Percentiles rank a stretch among this genome's conserved stretches.
Conservation (phyloP, 2,113 vertebrate species). For the Anolis sagrei region DNA sequence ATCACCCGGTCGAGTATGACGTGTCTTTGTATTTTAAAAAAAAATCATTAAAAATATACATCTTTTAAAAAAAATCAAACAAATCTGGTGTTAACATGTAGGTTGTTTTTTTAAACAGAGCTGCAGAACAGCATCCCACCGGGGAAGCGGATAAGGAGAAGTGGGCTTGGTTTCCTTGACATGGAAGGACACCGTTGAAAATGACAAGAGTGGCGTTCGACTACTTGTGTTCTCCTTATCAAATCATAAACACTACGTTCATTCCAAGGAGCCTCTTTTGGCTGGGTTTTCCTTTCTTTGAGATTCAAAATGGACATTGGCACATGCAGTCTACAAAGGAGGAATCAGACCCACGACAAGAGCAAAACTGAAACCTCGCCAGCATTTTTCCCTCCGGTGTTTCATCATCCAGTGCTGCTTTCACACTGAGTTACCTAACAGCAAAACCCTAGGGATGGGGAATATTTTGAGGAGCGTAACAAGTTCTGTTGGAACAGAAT, state of each 20-base stretch:
- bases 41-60: conserved; percentile 66
- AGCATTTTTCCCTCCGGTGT: too few species aligned
- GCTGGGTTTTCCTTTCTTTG: conserved; percentile 27
- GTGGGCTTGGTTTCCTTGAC: too few species aligned
- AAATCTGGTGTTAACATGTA: conserved; percentile 21
- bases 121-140: too few species aligned
- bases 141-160: too few species aligned
- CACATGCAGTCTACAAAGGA: background rate
- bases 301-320: conserved; percentile 35
- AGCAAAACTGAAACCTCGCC: conserved; percentile 37
- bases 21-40: conserved; percentile 50
- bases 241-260: conserved; percentile 38
- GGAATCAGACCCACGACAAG: conserved; percentile 28
- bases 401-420: conserved; percentile 40
- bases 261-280: conserved; percentile 48
- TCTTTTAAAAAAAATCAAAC: conserved; percentile 41
- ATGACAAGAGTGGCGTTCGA: too few species aligned
- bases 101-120: conserved; percentile 13
- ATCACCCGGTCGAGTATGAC: conserved; percentile 60
- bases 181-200: too few species aligned
- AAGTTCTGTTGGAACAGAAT: conserved; percentile 33
- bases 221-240: conserved; percentile 12
- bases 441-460: conserved; percentile 27
- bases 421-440: conserved; percentile 31
- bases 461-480: conserved; percentile 37